Evolutionary conservation across 2,888 invertebrate genomes (phyloP).

Genomic region (Tetropium fuscum): DNA sequence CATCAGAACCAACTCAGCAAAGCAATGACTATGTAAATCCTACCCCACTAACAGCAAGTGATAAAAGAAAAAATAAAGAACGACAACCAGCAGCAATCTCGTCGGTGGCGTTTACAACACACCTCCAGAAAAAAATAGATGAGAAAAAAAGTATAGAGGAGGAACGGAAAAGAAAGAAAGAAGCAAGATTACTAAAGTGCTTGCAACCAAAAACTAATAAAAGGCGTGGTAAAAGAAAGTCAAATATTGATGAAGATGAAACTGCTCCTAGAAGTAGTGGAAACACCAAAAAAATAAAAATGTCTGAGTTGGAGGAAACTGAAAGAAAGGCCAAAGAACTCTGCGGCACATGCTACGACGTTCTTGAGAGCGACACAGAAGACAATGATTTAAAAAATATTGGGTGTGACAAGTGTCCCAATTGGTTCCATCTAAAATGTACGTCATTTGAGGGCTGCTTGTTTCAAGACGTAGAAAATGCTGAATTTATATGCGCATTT

Average conservation of each 20-base stretch:
- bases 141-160: conserved; percentile 7
- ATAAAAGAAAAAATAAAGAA: conserved; percentile 1
- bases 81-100: conserved; percentile 8
- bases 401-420: conserved; percentile 13
- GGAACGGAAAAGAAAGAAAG: conserved; percentile 11
- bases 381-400: conserved; percentile 9
- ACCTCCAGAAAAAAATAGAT: conserved; percentile 9
- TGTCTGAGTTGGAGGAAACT: no score
- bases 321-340: no score
- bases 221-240: conserved; percentile 8
- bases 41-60: conserved; percentile 10
- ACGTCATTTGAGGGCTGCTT: conserved; percentile 1
- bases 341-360: no score
- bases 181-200: conserved; percentile 11
- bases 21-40: no score
- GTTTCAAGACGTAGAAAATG: not conserved
- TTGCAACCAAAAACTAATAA: conserved; percentile 12
- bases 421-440: conserved; percentile 8
- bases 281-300: conserved; percentile 6
- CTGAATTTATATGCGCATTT: not conserved
- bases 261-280: conserved; percentile 2
- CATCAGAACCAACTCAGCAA: no score
- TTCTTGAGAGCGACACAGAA: no score
- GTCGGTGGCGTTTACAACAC: conserved; percentile 1
- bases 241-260: conserved; percentile 10